Percentiles rank a stretch among this genome's conserved stretches.
These are phyloP conservation scores for Caenorhabditis macrosperma DNA, from an alignment of 2,888 invertebrate species.

Conservation along the genomic window DNA sequence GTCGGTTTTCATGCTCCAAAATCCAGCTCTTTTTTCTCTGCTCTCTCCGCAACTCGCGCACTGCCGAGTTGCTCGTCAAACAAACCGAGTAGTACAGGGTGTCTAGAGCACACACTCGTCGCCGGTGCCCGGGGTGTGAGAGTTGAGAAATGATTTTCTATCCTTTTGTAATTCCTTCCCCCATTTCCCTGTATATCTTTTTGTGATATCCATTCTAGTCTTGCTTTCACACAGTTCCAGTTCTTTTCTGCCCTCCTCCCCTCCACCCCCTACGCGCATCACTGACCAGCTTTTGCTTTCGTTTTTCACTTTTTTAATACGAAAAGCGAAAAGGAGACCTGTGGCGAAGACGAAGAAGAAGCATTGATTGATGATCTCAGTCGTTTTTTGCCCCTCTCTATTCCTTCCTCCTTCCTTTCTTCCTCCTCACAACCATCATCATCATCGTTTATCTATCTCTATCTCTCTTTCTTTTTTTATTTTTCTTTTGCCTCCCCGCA, in stretches of 20 bases:
- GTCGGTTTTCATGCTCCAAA: slow-evolving; percentile 29
- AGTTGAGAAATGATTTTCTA: background rate
- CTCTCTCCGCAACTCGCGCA: background rate
- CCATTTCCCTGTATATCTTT: no score
- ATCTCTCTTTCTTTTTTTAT: slow-evolving; percentile 2
- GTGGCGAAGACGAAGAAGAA: background rate
- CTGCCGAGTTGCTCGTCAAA: slow-evolving; percentile 25
- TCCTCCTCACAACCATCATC: slow-evolving; percentile 31
- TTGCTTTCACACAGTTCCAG: background rate
- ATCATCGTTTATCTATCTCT: background rate
- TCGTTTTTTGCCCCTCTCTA: slow-evolving; percentile 1
- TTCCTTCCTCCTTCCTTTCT: background rate
- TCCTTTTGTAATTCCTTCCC: no score
- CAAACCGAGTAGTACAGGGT: slow-evolving; percentile 53
- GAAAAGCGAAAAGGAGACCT: background rate
- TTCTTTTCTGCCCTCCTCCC: background rate
- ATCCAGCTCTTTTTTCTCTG: slow-evolving; percentile 33
- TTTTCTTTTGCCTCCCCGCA: background rate
- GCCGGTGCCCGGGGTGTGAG: background rate
- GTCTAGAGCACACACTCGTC: slow-evolving; percentile 13
- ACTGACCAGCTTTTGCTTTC: background rate
- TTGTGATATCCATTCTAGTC: no score
- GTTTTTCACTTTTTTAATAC: slow-evolving; percentile 16
- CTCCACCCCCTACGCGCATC: background rate
- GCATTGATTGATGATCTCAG: slow-evolving; percentile 24